A percentile compares a stretch with the other conserved stretches of the same genome.
These are phyloP conservation scores for Trematocara marginatum DNA, from an alignment of 2,113 vertebrate species.

Conservation along the genomic window DNA sequence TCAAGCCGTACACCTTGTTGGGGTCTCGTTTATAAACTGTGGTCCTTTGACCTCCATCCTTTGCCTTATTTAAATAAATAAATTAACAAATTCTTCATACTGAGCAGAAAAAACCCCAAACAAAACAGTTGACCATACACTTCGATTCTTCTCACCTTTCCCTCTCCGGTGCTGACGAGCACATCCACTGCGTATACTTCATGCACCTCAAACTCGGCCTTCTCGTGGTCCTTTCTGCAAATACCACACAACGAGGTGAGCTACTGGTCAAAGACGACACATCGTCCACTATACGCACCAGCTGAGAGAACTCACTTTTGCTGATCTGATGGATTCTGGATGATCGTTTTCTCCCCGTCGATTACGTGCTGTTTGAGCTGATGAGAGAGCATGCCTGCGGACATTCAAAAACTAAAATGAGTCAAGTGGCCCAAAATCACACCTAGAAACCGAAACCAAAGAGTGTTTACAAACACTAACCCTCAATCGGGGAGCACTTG, in stretches of 20 bases:
- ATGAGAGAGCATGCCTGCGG: conserved; percentile 91
- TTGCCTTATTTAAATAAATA: conserved; percentile 71
- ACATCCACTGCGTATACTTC: conserved; percentile 97
- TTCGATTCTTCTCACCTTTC: conserved; percentile 79
- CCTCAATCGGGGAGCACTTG: conserved; percentile 94
- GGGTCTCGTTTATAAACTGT: conserved; percentile 97
- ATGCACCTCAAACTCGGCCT: conserved; percentile 95
- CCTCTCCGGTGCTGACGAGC: conserved; percentile 93
- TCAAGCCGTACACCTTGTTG: conserved; percentile 93
- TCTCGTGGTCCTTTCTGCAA: conserved; percentile 95
- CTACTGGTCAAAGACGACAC: neutral
- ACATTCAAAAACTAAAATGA: neutral
- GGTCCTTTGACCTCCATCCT: conserved; percentile 92
- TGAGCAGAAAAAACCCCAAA: neutral
- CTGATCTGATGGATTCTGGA: conserved; percentile 96
- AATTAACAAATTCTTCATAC: neutral
- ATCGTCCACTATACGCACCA: no score
- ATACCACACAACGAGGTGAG: neutral
- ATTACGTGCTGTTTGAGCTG: conserved; percentile 96
- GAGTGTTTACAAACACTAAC: conserved; percentile 59
- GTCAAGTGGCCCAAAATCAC: neutral
- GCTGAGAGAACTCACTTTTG: conserved; percentile 78
- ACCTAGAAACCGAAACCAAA: neutral
- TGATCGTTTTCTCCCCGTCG: conserved; percentile 97
- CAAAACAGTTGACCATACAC: accelerated